These are phyloP conservation scores for Aricia agestis DNA, from an alignment of 1,140 invertebrate species.

Conservation along the genomic window DNA sequence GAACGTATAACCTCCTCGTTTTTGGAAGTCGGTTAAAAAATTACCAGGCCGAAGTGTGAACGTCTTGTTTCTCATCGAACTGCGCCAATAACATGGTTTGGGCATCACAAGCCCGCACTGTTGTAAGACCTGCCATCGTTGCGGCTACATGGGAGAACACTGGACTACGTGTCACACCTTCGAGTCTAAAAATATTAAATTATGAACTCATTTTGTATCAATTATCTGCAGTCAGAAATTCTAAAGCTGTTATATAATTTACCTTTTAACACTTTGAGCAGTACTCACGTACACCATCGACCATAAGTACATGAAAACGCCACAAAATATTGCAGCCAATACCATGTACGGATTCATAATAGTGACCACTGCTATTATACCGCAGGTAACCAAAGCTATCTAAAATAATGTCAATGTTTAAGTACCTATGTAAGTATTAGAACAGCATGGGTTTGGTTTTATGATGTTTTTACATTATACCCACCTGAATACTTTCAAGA, in stretches of 20 bases:
- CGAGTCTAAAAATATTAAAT: conserved; percentile 26
- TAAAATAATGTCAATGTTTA: conserved; percentile 34
- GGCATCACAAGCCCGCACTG: not conserved
- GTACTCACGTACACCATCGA: conserved; percentile 86
- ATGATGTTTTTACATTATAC: not conserved
- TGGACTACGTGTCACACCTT: conserved; percentile 22
- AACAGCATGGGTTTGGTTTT: too few relatives aligned
- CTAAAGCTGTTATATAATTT: conserved; percentile 33
- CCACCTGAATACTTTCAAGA: conserved; percentile 83
- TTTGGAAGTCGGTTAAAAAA: too few relatives aligned
- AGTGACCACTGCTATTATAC: conserved; percentile 79
- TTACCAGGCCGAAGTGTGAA: not conserved
- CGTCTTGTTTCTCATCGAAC: conserved; percentile 6
- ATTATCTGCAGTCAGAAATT: conserved; percentile 76
- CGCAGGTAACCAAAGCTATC: conserved; percentile 78
- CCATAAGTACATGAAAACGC: conserved; percentile 81
- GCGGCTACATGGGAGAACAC: not conserved
- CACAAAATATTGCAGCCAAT: conserved; percentile 81
- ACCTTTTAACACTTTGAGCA: conserved; percentile 86
- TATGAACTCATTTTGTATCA: not conserved
- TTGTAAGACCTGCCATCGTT: not conserved
- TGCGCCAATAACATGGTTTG: not conserved
- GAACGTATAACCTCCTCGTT: too few relatives aligned
- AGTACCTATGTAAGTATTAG: too few relatives aligned
- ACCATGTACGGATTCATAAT: conserved; percentile 84